Percentiles rank a stretch among this genome's conserved stretches.
Conservation (phyloP, 2,797 vertebrate genomes). For the Phoxinus dragarum region DNA sequence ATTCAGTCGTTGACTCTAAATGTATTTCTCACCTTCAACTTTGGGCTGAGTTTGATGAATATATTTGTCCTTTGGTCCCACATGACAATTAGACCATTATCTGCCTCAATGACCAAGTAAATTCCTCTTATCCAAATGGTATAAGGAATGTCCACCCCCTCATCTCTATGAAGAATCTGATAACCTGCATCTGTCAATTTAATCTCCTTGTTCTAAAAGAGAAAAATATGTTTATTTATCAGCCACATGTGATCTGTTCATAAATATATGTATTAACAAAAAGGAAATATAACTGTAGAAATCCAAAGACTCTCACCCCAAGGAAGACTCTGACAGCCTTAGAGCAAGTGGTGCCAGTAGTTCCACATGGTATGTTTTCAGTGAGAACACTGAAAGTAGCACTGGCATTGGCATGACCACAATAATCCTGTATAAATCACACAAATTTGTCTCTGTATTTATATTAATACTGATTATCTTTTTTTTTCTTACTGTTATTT, state of each 20-base stretch:
- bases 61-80: slow-evolving; percentile 90
- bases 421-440: slow-evolving; percentile 78
- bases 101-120: slow-evolving; percentile 84
- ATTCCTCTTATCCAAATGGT: slow-evolving; percentile 79
- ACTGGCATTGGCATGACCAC: slow-evolving; percentile 69
- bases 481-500: not conserved
- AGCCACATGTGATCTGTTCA: not conserved
- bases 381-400: slow-evolving; percentile 84
- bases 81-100: slow-evolving; percentile 78
- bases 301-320: slow-evolving; percentile 70
- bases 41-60: slow-evolving; percentile 83
- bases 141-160: slow-evolving; percentile 69
- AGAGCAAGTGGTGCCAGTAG: slow-evolving; percentile 81
- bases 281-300: not conserved
- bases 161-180: slow-evolving; percentile 73
- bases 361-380: slow-evolving; percentile 83
- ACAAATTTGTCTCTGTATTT: slow-evolving; percentile 4
- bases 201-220: slow-evolving; percentile 81
- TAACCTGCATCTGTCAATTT: slow-evolving; percentile 80
- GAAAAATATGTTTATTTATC: not conserved
- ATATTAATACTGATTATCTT: not conserved
- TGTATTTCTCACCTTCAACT: slow-evolving; percentile 78
- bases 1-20: not conserved
- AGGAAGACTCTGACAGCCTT: slow-evolving; percentile 82
- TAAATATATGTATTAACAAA: not conserved